phyloP scores from a whole-genome alignment of 2,113 vertebrate species.

The Aythya baeri region DNA sequence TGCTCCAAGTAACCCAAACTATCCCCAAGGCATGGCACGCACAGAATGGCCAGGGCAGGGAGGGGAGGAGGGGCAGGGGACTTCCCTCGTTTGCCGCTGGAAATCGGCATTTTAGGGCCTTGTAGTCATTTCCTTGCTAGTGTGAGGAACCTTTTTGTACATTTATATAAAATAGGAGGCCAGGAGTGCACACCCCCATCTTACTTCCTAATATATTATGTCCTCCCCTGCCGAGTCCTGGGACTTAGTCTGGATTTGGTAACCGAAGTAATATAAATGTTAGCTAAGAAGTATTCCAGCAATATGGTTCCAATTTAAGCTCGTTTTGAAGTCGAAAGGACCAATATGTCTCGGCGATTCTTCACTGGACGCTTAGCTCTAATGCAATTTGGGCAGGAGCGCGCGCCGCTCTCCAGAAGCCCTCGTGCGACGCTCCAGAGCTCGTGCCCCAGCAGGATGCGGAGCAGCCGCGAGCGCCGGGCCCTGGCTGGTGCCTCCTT shows the following conservation, averaged over 20 bases:
- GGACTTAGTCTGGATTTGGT: conserved; percentile 82
- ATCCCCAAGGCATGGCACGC: conserved; percentile 62
- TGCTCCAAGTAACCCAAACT: conserved; percentile 62
- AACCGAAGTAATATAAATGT: conserved; percentile 85
- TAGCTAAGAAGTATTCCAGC: conserved; percentile 82
- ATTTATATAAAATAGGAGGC: conserved; percentile 81
- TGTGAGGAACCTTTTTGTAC: conserved; percentile 75
- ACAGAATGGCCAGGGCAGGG: conserved; percentile 10
- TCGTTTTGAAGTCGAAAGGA: conserved; percentile 84
- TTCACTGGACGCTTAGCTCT: conserved; percentile 75
- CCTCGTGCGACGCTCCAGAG: conserved; percentile 11
- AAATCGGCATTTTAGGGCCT: conserved; percentile 70
- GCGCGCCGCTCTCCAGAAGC: conserved; percentile 20
- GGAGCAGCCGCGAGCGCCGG: conserved; percentile 61
- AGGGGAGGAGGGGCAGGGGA: conserved; percentile 14
- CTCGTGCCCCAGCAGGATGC: conserved; percentile 77
- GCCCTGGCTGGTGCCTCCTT: conserved; percentile 72
- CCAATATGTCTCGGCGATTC: conserved; percentile 82
- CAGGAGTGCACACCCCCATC: conserved; percentile 74
- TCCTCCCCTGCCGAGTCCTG: conserved; percentile 79
- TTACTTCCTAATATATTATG: conserved; percentile 85
- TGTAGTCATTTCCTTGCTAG: conserved; percentile 77
- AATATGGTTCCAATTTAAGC: conserved; percentile 88
- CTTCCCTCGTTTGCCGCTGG: conserved; percentile 51
- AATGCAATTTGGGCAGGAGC: conserved; percentile 73